Base-by-base conservation (phyloP, 2,888 invertebrate species). In the Leptinotarsa rubiginosa region DNA sequence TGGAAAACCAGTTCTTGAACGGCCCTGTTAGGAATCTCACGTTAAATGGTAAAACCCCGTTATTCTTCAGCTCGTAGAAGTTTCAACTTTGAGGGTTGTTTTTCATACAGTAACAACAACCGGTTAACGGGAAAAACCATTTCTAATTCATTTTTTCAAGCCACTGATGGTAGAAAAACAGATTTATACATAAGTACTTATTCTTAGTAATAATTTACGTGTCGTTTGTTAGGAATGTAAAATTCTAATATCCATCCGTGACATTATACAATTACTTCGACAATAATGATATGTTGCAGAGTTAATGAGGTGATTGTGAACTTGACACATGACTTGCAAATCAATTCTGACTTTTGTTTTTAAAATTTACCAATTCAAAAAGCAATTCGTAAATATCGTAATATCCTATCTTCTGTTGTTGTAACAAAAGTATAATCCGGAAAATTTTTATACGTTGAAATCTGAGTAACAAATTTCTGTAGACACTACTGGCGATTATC, bases 241-340 rank as follows among this genome's bases (percentile, higher is more conserved):
- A 22, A 22, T 56, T 31, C n/a, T n/a, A 41, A 62, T 18, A 41
- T n/a, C 0, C 31, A 25, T 5, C 1, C 41, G 49, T 16, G 62
- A 31, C 31, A 49, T 64, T 20, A 56, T 64, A 22, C 49, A 49
- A 64, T 49, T 47, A 64, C 47, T 25, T 64, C 12, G 47, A 64
- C 62, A 25, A 47, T 59, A 49, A 64, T 70, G n/a, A 70, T 41
- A 31, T n/a, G 54, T 52, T 52, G 52, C 50, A 54, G 15, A 25
- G 2, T 25, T 15, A 54, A 68, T 41, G 16, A 69, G 54, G 69
- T 41, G 62, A 47, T 49, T 50, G 18, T 70, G 70, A 70, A 70
- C 70, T 70, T 70, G 65, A 65, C 64, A 70, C 65, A 52, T 70
- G 65, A 70, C 70, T 69, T 41, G 59, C 72, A 66, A 65, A 12